phyloP scores from a whole-genome alignment of 2,888 invertebrate species.

The Agelastica alni region DNA sequence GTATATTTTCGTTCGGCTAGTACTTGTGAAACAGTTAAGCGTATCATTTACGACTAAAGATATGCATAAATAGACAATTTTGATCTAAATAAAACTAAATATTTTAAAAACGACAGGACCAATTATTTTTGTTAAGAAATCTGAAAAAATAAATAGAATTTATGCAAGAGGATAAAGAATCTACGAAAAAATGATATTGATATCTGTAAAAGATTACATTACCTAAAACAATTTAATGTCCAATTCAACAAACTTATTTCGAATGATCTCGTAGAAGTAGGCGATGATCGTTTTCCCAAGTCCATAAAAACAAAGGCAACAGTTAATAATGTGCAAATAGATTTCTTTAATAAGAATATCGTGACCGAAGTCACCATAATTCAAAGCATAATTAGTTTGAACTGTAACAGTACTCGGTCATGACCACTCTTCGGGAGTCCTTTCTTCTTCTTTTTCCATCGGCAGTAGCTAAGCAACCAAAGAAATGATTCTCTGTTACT shows the following conservation, averaged over 20 bases:
- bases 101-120: too few relatives aligned
- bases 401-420: constrained; percentile 40
- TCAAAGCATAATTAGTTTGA: constrained; percentile 39
- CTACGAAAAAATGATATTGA: too few relatives aligned
- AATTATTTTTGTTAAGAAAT: too few relatives aligned
- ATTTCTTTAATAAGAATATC: constrained; percentile 36
- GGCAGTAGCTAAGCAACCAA: constrained; percentile 1
- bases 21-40: too few relatives aligned
- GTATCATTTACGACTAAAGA: too few relatives aligned
- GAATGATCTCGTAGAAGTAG: background rate
- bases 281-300: constrained; percentile 10
- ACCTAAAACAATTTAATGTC: background rate
- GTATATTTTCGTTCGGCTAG: too few relatives aligned
- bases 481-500: too few relatives aligned
- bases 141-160: too few relatives aligned
- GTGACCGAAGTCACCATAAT: constrained; percentile 37
- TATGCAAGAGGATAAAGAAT: too few relatives aligned
- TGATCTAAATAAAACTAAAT: too few relatives aligned
- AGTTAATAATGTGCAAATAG: constrained; percentile 37
- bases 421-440: constrained; percentile 35
- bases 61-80: too few relatives aligned
- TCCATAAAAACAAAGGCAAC: constrained; percentile 25
- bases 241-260: background rate
- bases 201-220: too few relatives aligned
- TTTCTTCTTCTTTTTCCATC: constrained; percentile 10